A percentile compares a stretch with the other conserved stretches of the same genome.
Evolutionary conservation across 2,797 vertebrate genomes (phyloP).

Genomic region (Diceros bicornis): DNA sequence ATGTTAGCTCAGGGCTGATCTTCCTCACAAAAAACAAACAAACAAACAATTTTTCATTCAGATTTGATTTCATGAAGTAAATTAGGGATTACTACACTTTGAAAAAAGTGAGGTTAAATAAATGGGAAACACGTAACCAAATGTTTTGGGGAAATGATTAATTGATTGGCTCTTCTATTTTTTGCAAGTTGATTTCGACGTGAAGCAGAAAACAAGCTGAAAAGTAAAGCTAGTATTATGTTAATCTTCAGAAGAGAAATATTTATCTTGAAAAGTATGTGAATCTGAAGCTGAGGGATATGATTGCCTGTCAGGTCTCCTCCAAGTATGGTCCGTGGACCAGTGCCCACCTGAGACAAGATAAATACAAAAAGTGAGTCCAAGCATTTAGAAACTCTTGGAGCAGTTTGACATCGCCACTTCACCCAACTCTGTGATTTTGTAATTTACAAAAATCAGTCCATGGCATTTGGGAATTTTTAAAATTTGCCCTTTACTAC

Average conservation of each 20-base stretch:
- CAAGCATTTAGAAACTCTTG: slow-evolving; percentile 37
- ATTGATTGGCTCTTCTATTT: not conserved
- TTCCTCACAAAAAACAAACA: no score
- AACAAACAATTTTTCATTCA: not conserved
- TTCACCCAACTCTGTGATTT: not conserved
- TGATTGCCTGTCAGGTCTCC: not conserved
- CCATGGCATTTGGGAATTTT: not conserved
- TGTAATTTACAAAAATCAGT: slow-evolving; percentile 47
- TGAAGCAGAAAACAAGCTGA: slow-evolving; percentile 29
- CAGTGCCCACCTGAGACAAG: not conserved
- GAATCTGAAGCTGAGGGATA: slow-evolving; percentile 36
- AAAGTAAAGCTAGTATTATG: slow-evolving; percentile 19
- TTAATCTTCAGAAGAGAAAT: not conserved
- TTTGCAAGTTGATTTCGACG: slow-evolving; percentile 47
- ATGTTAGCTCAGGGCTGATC: no score
- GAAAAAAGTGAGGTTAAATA: slow-evolving; percentile 55
- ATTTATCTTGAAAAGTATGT: slow-evolving; percentile 17
- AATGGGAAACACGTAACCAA: not conserved
- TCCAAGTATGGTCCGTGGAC: not conserved
- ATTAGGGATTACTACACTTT: slow-evolving; percentile 29
- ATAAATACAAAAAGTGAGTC: not conserved
- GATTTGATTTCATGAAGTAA: slow-evolving; percentile 18
- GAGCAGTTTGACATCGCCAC: not conserved
- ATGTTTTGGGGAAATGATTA: slow-evolving; percentile 51
- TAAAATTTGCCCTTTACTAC: slow-evolving; percentile 44